Base-by-base conservation (phyloP, 1,140 invertebrate species). In the Bombus huntii region DNA sequence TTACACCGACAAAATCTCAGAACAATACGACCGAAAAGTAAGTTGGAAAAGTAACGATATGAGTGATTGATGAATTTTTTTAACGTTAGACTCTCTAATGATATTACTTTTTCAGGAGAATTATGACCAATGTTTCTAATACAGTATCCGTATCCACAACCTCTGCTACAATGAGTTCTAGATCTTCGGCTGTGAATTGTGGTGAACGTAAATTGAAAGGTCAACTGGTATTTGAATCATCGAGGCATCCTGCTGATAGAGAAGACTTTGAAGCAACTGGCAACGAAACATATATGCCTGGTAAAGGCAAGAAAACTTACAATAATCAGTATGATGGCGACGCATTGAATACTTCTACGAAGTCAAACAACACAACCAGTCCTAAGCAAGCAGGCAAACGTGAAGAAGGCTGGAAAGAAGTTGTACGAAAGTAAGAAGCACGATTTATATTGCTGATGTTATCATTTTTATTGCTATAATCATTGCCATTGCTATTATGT, bases 331-430 rank as follows among this genome's bases (percentile, higher is more conserved):
- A 95, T 83, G 95, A 96, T 31, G 95, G 87, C 12, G 89, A 96
- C 53, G n/a, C 90, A 44, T 79, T 95, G 13, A 92, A 92, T 83
- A 88, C 88, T 34, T 90, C 92, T 15, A 76, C 89, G 1, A 96
- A 96, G 85, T 89, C 88, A 9, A 93, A 89, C n/a, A 94, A 89
- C 83, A 94, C 95, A 12, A 96, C 96, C 3, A 97, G 97, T 93
- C 97, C 97, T 2, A 98, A 98, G 91, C 97, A 97, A 92, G 95
- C 95, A 88, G 95, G 96, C 91, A 96, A 97, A 87, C 96, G 98
- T 76, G 98, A 99, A 90, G 98, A 99, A 93, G 98, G 98, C 13
- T 99, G 99, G 99, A 99, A 99, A 94, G 98, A 99, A 96, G 98
- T 99, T 18, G 98, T 98, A 13, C 95, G 98, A 92, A 99, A 98